These are phyloP conservation scores for Nesometra sesokonis DNA, from an alignment of 35 echinoderm and acorn worm genomes.

Conservation along the genomic window DNA sequence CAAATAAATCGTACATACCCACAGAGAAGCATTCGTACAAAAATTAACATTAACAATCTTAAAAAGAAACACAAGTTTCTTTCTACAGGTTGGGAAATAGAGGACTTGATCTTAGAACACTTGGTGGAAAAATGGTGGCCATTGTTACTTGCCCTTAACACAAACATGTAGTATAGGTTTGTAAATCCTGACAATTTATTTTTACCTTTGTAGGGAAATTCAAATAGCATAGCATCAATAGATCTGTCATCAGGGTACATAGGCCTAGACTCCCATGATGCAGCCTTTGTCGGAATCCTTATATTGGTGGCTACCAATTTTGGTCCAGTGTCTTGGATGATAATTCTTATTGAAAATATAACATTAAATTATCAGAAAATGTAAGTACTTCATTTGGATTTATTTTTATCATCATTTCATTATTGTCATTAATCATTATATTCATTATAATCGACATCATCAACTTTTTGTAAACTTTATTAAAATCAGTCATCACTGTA, in stretches of 20 bases:
- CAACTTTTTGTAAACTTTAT: not conserved
- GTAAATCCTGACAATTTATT: too few species aligned
- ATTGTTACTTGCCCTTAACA: too few species aligned
- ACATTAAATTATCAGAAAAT: slow-evolving; percentile 38
- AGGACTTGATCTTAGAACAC: too few species aligned
- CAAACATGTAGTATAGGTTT: too few species aligned
- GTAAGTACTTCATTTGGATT: slow-evolving; percentile 23
- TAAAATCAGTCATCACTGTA: too few species aligned
- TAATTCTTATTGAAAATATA: slow-evolving; percentile 45
- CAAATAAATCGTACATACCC: too few species aligned
- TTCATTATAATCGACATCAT: not conserved
- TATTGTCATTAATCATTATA: not conserved
- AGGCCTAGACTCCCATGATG: slow-evolving; percentile 62
- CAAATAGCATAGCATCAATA: slow-evolving; percentile 75
- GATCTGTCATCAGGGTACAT: slow-evolving; percentile 95
- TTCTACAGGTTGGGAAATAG: too few species aligned
- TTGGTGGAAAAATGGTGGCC: too few species aligned
- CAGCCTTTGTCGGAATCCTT: slow-evolving; percentile 39
- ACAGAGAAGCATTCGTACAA: too few species aligned
- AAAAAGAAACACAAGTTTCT: too few species aligned
- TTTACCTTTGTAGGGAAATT: slow-evolving; percentile 55
- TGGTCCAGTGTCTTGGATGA: slow-evolving; percentile 72
- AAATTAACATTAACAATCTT: too few species aligned
- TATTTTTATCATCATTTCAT: not conserved
- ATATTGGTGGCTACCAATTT: slow-evolving; percentile 55